Conservation (phyloP, 2,113 vertebrate genomes). For the human region GRCh38 chrX:134042501-134043000, state of each 20-base stretch:
- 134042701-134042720: too few species aligned
- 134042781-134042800: background rate
- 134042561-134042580: too few species aligned
- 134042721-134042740: too few species aligned
- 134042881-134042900: background rate
- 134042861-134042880: background rate
- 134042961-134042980: background rate
- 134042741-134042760: background rate
- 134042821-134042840: background rate
- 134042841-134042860: background rate
- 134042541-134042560: too few species aligned
- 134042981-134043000: background rate
- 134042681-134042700: too few species aligned
- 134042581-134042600: too few species aligned
- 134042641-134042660: too few species aligned
- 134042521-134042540: too few species aligned
- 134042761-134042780: background rate
- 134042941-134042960: background rate
- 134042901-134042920: background rate
- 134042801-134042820: background rate
- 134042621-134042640: too few species aligned
- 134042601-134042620: too few species aligned
- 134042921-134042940: background rate
- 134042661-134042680: too few species aligned
- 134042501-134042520: too few species aligned